phyloP scores from a whole-genome alignment of 2,113 vertebrate species.

The Zingel zingel region DNA sequence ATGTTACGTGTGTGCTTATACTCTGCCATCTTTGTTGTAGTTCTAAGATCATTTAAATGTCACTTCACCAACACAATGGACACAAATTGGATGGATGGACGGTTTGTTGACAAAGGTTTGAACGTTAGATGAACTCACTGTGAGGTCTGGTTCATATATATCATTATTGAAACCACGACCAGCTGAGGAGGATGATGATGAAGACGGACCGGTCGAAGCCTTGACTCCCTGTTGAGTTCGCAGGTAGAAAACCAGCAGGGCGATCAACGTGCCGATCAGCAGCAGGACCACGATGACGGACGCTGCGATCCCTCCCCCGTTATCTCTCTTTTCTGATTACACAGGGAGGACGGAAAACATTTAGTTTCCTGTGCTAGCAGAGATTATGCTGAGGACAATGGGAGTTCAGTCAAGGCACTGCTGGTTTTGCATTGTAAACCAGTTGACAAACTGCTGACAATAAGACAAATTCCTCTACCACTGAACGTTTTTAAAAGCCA shows the following conservation, averaged over 20 bases:
- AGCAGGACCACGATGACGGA: conserved; percentile 77
- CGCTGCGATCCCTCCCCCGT: conserved; percentile 66
- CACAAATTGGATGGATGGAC: neutral
- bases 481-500: neutral
- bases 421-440: neutral
- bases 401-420: neutral
- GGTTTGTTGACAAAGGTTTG: neutral
- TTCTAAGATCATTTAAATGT: neutral
- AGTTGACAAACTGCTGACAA: neutral
- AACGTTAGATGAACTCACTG: conserved; percentile 61
- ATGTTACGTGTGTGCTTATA: neutral
- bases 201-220: rapidly evolving
- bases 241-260: conserved; percentile 74
- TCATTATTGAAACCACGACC: conserved; percentile 59
- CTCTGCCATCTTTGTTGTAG: neutral
- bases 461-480: neutral
- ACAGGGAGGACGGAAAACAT: neutral
- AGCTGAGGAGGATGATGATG: neutral
- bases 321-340: conserved; percentile 41
- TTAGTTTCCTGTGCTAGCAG: neutral
- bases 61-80: neutral
- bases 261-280: conserved; percentile 66
- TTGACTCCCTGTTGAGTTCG: neutral
- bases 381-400: neutral
- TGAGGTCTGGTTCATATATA: conserved; percentile 36